Conservation (phyloP, 2,797 vertebrate species). For the Cacajao melanocephalus region DNA sequence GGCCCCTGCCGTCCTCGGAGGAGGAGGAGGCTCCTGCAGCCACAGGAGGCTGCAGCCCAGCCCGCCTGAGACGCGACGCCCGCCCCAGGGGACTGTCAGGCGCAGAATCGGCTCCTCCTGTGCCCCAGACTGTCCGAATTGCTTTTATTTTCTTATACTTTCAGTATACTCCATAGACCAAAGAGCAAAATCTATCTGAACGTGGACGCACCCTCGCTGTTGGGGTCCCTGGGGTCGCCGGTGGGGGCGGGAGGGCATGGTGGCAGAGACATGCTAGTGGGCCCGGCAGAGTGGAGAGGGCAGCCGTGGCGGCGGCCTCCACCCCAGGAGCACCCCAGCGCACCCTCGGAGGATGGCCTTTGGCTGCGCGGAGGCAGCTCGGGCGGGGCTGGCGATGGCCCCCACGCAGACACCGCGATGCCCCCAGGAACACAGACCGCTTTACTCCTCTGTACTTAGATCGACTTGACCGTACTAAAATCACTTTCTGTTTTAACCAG, state of each 20-base stretch:
- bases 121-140: slow-evolving; percentile 93
- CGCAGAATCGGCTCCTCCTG: slow-evolving; percentile 84
- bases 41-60: slow-evolving; percentile 79
- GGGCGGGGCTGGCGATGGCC: slow-evolving; percentile 71
- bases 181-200: slow-evolving; percentile 94
- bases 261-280: slow-evolving; percentile 17
- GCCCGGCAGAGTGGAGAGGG: neutral
- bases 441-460: slow-evolving; percentile 88
- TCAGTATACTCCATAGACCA: slow-evolving; percentile 97
- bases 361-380: slow-evolving; percentile 68
- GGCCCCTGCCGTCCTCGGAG: neutral
- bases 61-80: slow-evolving; percentile 76
- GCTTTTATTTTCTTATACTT: slow-evolving; percentile 92
- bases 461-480: slow-evolving; percentile 91
- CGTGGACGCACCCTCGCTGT: slow-evolving; percentile 83
- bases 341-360: slow-evolving; percentile 53
- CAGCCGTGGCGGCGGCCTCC: slow-evolving; percentile 68
- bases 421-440: slow-evolving; percentile 59
- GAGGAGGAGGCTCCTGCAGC: neutral
- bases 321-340: slow-evolving; percentile 63
- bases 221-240: slow-evolving; percentile 73
- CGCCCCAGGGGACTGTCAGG: slow-evolving; percentile 80
- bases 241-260: slow-evolving; percentile 72
- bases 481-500: slow-evolving; percentile 94
- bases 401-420: slow-evolving; percentile 60